phyloP scores from a whole-genome alignment of 2,797 vertebrate species.

The Sylvia borin region DNA sequence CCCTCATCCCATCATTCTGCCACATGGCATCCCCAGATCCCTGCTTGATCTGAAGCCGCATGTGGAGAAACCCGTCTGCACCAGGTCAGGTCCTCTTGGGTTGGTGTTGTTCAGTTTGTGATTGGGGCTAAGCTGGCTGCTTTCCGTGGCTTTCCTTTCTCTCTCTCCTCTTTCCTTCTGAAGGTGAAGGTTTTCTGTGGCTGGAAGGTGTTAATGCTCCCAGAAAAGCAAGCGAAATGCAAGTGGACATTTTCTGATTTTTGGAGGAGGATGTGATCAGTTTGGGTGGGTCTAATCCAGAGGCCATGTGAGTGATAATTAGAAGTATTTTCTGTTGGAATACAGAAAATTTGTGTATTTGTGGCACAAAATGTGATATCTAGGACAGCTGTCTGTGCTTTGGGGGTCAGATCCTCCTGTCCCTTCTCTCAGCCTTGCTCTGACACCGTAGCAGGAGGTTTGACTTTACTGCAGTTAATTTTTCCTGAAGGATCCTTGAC shows the following conservation, averaged over 20 bases:
- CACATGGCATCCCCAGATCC: not conserved
- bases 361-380: not conserved
- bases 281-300: not conserved
- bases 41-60: fast-evolving
- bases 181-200: slow-evolving; percentile 7
- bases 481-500: not conserved
- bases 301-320: not conserved
- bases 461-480: not conserved
- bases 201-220: not conserved
- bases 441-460: fast-evolving
- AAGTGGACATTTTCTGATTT: not conserved
- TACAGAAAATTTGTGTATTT: not conserved
- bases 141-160: not conserved
- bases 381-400: not conserved
- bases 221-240: slow-evolving; percentile 3
- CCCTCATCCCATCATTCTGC: fast-evolving
- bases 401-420: not conserved
- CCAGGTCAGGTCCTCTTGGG: not conserved
- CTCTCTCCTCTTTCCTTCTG: not conserved
- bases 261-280: not conserved
- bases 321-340: slow-evolving; percentile 37
- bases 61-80: not conserved
- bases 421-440: not conserved
- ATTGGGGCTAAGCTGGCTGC: not conserved
- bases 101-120: fast-evolving